A percentile compares a stretch with the other conserved stretches of the same genome.
Evolutionary conservation across 2,888 invertebrate species (phyloP).

Genomic region (Drosophila anomelani): DNA sequence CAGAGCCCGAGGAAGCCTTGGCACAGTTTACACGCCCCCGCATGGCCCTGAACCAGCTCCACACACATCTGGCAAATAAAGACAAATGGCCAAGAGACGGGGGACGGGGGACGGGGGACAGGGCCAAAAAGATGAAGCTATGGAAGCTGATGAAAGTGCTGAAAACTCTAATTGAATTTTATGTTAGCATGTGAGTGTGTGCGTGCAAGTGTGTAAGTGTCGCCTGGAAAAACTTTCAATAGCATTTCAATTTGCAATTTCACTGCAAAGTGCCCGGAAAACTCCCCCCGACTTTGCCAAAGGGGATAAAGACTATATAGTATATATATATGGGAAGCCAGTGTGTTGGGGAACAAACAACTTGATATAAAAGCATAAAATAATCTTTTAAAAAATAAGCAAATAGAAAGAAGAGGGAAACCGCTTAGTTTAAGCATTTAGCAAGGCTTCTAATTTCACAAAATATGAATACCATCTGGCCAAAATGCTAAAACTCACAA

Average conservation of each 20-base stretch:
- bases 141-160: slow-evolving; percentile 59
- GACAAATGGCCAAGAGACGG: slow-evolving; percentile 48
- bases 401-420: background rate
- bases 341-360: background rate
- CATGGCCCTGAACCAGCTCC: slow-evolving; percentile 15
- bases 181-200: slow-evolving; percentile 20
- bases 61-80: slow-evolving; percentile 55
- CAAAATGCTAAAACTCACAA: slow-evolving; percentile 2
- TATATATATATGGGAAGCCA: no score
- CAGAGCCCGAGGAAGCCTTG: slow-evolving; percentile 18
- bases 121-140: slow-evolving; percentile 15
- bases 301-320: background rate
- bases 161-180: slow-evolving; percentile 72
- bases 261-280: slow-evolving; percentile 27
- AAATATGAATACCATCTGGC: background rate
- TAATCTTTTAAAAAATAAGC: background rate
- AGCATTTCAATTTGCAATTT: slow-evolving; percentile 60
- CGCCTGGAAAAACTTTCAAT: slow-evolving; percentile 61
- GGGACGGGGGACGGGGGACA: background rate
- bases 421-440: background rate
- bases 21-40: slow-evolving; percentile 63
- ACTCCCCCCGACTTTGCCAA: slow-evolving; percentile 2
- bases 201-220: slow-evolving; percentile 31
- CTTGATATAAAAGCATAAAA: background rate
- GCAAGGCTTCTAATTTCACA: background rate